phyloP scores from a whole-genome alignment of 1,140 invertebrate genomes.

The Phocides pigmalion region DNA sequence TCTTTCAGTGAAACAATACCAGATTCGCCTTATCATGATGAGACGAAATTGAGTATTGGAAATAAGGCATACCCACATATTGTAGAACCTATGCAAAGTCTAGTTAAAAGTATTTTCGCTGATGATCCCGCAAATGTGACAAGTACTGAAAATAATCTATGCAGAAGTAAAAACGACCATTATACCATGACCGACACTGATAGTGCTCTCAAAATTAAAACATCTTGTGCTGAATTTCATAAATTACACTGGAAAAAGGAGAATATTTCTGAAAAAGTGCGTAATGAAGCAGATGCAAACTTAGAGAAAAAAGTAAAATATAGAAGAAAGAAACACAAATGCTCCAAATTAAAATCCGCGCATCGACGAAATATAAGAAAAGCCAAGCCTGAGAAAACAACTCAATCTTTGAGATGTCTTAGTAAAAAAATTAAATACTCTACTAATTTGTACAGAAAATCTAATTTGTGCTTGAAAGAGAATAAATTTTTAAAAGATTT shows the following conservation, averaged over 20 bases:
- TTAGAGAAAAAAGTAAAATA: background rate
- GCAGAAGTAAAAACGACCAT: slow-evolving; percentile 29
- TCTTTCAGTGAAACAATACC: slow-evolving; percentile 23
- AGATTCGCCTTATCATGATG: background rate
- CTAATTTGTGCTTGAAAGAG: slow-evolving; percentile 27
- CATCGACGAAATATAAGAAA: slow-evolving; percentile 15
- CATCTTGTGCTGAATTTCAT: background rate
- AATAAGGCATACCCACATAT: background rate
- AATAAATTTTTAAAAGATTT: slow-evolving; percentile 48
- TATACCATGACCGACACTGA: slow-evolving; percentile 42
- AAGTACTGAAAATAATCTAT: slow-evolving; percentile 31
- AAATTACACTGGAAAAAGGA: slow-evolving; percentile 15
- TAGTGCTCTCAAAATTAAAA: background rate
- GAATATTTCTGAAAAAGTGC: background rate
- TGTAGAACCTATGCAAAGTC: slow-evolving; percentile 36
- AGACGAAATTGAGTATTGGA: background rate
- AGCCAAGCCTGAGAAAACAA: slow-evolving; percentile 23
- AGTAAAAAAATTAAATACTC: slow-evolving; percentile 46
- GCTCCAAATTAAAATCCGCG: slow-evolving; percentile 11
- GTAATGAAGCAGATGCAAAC: background rate
- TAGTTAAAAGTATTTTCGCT: slow-evolving; percentile 47
- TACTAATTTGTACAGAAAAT: slow-evolving; percentile 44
- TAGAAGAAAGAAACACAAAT: slow-evolving; percentile 15
- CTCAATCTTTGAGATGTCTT: slow-evolving; percentile 23
- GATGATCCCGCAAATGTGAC: slow-evolving; percentile 37